Percentiles rank a stretch among this genome's conserved stretches.
Evolutionary conservation across 2,888 invertebrate genomes (phyloP).

Genomic region (Sturmia bella): DNA sequence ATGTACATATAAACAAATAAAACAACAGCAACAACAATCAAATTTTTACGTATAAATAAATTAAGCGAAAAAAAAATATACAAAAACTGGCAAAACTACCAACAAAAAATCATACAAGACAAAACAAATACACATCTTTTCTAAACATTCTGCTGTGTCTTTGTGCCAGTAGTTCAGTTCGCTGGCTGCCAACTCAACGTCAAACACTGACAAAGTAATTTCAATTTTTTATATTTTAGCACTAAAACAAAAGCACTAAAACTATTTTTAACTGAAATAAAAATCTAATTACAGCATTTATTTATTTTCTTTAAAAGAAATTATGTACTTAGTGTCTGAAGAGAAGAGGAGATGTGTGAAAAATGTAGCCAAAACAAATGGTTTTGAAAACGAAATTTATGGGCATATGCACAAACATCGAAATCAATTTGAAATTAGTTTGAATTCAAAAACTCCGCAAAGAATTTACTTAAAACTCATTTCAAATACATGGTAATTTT

Average conservation of each 20-base stretch:
- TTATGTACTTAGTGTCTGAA: too few relatives aligned
- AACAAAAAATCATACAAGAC: slow-evolving; percentile 25
- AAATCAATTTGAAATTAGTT: too few relatives aligned
- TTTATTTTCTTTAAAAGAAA: slow-evolving; percentile 15
- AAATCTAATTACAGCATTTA: not conserved
- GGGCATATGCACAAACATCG: too few relatives aligned
- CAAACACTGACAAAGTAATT: slow-evolving; percentile 26
- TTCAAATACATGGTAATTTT: too few relatives aligned
- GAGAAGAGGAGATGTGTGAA: slow-evolving; percentile 9
- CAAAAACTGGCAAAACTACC: slow-evolving; percentile 53
- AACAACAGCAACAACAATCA: slow-evolving; percentile 20
- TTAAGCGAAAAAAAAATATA: slow-evolving; percentile 5
- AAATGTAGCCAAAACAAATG: not conserved
- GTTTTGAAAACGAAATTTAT: too few relatives aligned
- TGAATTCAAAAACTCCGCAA: too few relatives aligned
- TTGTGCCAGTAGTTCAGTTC: slow-evolving; percentile 55
- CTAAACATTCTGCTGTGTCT: slow-evolving; percentile 53
- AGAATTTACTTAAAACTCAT: too few relatives aligned
- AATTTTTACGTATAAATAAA: slow-evolving; percentile 17
- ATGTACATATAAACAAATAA: slow-evolving; percentile 8
- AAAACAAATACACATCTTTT: slow-evolving; percentile 35
- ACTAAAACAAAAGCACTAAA: slow-evolving; percentile 11
- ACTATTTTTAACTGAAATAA: slow-evolving; percentile 25
- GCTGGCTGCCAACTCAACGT: slow-evolving; percentile 26
- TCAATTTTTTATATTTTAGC: slow-evolving; percentile 12